Base-by-base conservation (phyloP, 2,113 vertebrate species). In the Etheostoma spectabile region DNA sequence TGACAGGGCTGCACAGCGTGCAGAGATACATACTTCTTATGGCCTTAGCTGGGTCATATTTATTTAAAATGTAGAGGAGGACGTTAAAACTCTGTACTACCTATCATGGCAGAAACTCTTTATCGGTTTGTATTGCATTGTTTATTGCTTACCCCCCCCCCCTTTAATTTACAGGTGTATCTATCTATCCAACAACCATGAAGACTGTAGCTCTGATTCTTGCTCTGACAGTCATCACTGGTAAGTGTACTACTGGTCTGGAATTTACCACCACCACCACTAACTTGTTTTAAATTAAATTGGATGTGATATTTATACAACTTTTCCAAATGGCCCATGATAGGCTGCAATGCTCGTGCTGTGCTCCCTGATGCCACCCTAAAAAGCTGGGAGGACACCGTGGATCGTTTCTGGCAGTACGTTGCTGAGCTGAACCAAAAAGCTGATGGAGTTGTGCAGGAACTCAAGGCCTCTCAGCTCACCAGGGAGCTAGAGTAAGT, bases 401-500 rank as follows among this genome's bases (percentile, higher is more conserved):
- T 97, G 80, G 89, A 94, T 0, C 90, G 70, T 6, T 96, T 96
- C 90, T 95, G 94, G 95, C 52, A 90, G 69, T 86, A 93, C 5
- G 62, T 96, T 52, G 24, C 77, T 6, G 89, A 94, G 1, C 78
- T 96, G 48, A 94, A 86, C 84, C 77, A 80, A 1, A 74, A 94
- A 1, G 90, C 95, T 0, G 93, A 95, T 67, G 91, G 86, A 14
- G 52, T 93, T 1, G 48, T 95, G 35, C 21, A 89, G 8, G 87
- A 89, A 80, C 61, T 97, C 61, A 95, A 91, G 82, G 64, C 71
- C 81, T 94, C 94, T 27, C 92, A 96, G 86, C 69, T 97, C 59
- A 93, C 49, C 86, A 93, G 86, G 64, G 95, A 96, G 85, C 89
- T 97, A 6, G 95, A 96, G 96, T 97, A 86, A 95, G 95, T 95